Base-by-base conservation (phyloP, 2,797 vertebrate genomes). In the Onychomys arenicola region DNA sequence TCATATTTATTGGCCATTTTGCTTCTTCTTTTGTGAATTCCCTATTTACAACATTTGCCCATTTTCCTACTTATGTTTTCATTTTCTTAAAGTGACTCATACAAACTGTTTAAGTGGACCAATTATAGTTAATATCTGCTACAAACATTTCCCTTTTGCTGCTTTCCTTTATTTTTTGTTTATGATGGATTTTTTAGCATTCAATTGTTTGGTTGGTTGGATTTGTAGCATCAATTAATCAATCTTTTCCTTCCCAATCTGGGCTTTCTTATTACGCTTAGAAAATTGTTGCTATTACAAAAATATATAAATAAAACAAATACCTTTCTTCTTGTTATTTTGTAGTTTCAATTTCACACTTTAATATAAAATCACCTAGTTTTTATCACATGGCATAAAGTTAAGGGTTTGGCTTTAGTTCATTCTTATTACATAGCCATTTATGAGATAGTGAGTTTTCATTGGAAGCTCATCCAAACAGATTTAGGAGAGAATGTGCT, bases 21-120 rank as follows among this genome's bases (percentile, higher is more conserved):
- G 63, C 23, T 85, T 95, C 9, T 87, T 95, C 93, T 37, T 95
- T 91, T 93, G 32, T 94, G 61, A 94, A 86, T 95, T 96, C 69
- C 46, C 25, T 81, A 90, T 94, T 94, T 89, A 55, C 78, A 34
- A 46, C 29, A n/a, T 91, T 95, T 87, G 82, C 87, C 12, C 63
- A 94, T 93, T 96, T 96, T 76, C 27, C 69, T 89, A 84, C 80
- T 93, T 76, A 46, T 76, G 43, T 73, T 93, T 96, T 96, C 29
- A 78, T 83, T 90, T 89, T 95, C 93, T 94, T 55, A 19, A 84
- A 94, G 90, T 82, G 93, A 85, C 14, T 85, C 40, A 37, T 73
- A 91, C 87, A 71, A 76, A 93, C 5, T 52, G 12, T 61, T 93
- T 73, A 97, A 95, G 29, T 83, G 93, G 32, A 93, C 23, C 21